Evolutionary conservation across 2,797 vertebrate species (phyloP).

Genomic region (Pseudomugil tenellus): DNA sequence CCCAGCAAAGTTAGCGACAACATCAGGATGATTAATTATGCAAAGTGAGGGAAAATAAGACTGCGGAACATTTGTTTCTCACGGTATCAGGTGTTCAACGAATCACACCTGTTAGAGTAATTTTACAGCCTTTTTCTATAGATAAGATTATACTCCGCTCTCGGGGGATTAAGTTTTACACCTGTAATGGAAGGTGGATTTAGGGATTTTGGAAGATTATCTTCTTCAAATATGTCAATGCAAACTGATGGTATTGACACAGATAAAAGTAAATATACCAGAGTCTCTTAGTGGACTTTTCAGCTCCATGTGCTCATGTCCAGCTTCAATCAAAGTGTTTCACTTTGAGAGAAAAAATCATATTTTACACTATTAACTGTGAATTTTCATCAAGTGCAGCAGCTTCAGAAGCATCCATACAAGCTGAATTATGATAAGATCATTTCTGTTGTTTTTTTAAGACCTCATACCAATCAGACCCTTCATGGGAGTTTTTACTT

Average conservation of each 20-base stretch:
- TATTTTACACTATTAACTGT: no score
- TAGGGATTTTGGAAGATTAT: constrained; percentile 3
- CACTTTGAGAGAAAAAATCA: no score
- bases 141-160: constrained; percentile 48
- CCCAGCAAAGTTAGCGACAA: constrained; percentile 57
- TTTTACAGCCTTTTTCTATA: constrained; percentile 54
- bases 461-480: no score
- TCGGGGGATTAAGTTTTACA: constrained; percentile 23
- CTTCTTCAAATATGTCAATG: constrained; percentile 1
- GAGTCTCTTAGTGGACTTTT: background rate
- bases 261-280: constrained; percentile 7
- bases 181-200: constrained; percentile 24
- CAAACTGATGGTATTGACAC: background rate
- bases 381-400: no score
- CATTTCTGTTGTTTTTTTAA: no score
- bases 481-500: no score
- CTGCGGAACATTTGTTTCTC: constrained; percentile 50
- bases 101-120: constrained; percentile 55
- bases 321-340: no score
- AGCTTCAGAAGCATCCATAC: no score
- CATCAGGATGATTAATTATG: constrained; percentile 55
- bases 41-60: constrained; percentile 30
- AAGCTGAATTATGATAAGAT: no score
- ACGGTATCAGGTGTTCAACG: constrained; percentile 56
- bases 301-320: background rate